Percentiles rank a stretch among this genome's conserved stretches.
phyloP scores from a whole-genome alignment of 2,888 invertebrate species.

The Agriopis aurantiaria region DNA sequence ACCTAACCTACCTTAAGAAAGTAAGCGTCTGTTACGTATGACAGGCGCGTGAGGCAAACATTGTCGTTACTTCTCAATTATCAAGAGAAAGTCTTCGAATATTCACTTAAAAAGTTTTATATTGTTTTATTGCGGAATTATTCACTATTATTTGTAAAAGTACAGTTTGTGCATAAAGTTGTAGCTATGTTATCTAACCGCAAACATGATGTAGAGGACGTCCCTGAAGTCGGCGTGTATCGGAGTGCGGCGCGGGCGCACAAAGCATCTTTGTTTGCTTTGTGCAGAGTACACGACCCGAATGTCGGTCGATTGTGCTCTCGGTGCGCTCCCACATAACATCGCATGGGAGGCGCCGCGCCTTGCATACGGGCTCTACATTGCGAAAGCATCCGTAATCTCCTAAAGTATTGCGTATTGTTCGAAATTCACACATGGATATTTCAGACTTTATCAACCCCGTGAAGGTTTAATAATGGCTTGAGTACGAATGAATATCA shows the following conservation, averaged over 20 bases:
- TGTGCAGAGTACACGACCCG: slow-evolving; percentile 59
- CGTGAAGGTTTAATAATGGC: background rate
- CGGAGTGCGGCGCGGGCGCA: slow-evolving; percentile 31
- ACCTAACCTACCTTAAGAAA: slow-evolving; percentile 49
- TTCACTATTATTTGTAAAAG: slow-evolving; percentile 37
- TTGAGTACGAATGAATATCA: background rate
- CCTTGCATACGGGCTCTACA: slow-evolving; percentile 61
- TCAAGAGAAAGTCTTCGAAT: slow-evolving; percentile 62
- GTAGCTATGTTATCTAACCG: slow-evolving; percentile 16
- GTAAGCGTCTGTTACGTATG: slow-evolving; percentile 52
- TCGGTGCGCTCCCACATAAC: slow-evolving; percentile 68
- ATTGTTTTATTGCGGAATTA: slow-evolving; percentile 52
- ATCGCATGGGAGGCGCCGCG: slow-evolving; percentile 65
- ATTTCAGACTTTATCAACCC: slow-evolving; percentile 20
- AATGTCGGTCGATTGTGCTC: slow-evolving; percentile 69
- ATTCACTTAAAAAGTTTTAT: slow-evolving; percentile 48
- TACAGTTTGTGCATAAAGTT: slow-evolving; percentile 10
- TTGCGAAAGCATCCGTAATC: slow-evolving; percentile 66
- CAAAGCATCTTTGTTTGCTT: slow-evolving; percentile 75
- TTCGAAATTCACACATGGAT: slow-evolving; percentile 36
- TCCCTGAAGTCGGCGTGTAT: slow-evolving; percentile 36
- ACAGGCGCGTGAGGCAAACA: slow-evolving; percentile 51
- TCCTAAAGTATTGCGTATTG: slow-evolving; percentile 50
- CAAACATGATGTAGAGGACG: slow-evolving; percentile 33
- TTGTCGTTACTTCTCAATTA: slow-evolving; percentile 53